Evolutionary conservation across 2,888 invertebrate species (phyloP), one percentile per base, ranked within the genome.

Genomic region (Sphaerophoria taeniata): DNA sequence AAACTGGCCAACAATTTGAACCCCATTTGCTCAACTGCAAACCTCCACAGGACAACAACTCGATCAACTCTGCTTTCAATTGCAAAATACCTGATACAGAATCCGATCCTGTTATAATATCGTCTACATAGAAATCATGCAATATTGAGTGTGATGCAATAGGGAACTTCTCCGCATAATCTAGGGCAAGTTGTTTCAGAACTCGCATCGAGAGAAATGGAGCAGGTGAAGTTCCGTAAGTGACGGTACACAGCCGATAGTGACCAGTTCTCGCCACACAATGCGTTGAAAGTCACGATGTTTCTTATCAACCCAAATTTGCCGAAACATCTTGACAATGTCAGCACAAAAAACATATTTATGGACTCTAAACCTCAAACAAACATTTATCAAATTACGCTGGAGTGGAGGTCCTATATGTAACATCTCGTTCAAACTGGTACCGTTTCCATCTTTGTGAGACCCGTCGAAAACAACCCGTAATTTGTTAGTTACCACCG

Each of bases 201-300:
- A 63, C 63, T 24, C 63, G 24, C 63, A 63, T 63, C 33, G 65
- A 24, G 36, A 65, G 49, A 65, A 45, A 65, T 45, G 65, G 51
- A 51, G 51, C 65, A 51, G 51, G 16, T 33, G 65, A 65, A 12
- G 51, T 47, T 33, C 63, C 47, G 24, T 63, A 63, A 16, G 60
- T 60, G 16, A 34, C 60, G 2, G 43, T 60, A 24, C 51, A 24
- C 16, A 51, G 6, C 16, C 51, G 11, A 6, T 51, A 51, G 43
- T 43, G 43, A 11, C 9, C 43, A 43, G 9, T 51, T 73, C 75
- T 67, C 86, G 65, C 88, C 87, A 88, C 2, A 87, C 36, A 12
- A 87, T 86, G 34, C 87, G 56, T 51, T 87, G 83, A 67, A 47
- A 88, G 31, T 87, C 74, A 4, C 72, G 73, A 55, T 88, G 82